Base-by-base conservation (phyloP, 2,797 vertebrate species). In the Sorex maritimensis region DNA sequence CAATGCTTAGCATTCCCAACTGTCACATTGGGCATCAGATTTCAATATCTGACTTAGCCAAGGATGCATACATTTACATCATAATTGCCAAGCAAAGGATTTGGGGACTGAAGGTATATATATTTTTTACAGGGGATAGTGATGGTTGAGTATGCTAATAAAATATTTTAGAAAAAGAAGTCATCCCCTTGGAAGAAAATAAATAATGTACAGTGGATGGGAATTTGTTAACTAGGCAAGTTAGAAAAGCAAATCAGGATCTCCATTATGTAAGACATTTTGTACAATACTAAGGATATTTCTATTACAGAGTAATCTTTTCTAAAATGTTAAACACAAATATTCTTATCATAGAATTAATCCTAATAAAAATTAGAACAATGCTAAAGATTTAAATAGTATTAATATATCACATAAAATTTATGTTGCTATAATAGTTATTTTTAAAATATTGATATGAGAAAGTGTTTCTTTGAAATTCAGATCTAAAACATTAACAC, bases 371-470 rank as follows among this genome's bases (percentile, higher is more conserved):
- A 91, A 52, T 65, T 46, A 41, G 26, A 88, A 68, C 28, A 26
- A 23, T 46, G 0, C 34, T 0, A 8, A 78, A 19, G 84, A 79
- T 46, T 73, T 6, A 82, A 81, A 81, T 79, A 6, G 28, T 52
- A 41, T 49, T 75, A 30, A 85, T 86, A 65, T 79, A 49, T 30
- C n/a, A 26, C 41, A 44, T 83, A 38, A 34, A 34, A 34, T 34
- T 34, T 34, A 34, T 34, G 34, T 34, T 34, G 34, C 34, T 34
- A 34, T 34, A 34, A 34, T 34, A 34, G 34, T 34, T 79, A 12
- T 3, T 94, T 74, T 4, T 30, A 86, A 94, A 90, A 65, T 58
- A 81, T 73, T 78, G 55, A 34, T 28, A 83, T 58, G 13, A 86
- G 7, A 89, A 55, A 46, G 5, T 24, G 38, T 49, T 7, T 68